A percentile compares a stretch with the other conserved stretches of the same genome.
Evolutionary conservation across 2,113 vertebrate species (phyloP).

Genomic region (Scophthalmus maximus): DNA sequence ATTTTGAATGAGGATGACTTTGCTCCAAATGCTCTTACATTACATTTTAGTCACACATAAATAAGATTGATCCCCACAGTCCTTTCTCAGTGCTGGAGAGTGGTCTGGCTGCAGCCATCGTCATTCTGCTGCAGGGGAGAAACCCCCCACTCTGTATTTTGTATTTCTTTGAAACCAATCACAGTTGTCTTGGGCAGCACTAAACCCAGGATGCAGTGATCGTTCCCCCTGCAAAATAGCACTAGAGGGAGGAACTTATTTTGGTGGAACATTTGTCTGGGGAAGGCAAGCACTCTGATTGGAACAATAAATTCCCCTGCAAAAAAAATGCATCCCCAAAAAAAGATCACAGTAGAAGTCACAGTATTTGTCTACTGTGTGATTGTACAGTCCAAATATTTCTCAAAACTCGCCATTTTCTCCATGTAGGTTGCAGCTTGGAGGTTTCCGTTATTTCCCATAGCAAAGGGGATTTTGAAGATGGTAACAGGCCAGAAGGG

Average conservation of each 20-base stretch:
- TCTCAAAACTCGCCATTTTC: background rate
- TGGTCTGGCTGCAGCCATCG: background rate
- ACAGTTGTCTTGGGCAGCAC: background rate
- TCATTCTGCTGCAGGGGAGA: background rate
- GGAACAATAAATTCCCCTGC: background rate
- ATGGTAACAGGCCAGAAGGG: background rate
- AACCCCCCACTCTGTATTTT: background rate
- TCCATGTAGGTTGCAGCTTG: background rate
- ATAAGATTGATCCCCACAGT: background rate
- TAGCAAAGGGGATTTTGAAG: background rate
- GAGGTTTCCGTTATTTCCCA: background rate
- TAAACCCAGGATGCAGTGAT: background rate
- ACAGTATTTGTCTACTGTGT: no score
- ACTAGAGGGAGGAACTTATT: background rate
- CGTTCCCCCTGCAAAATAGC: background rate
- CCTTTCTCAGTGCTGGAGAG: background rate
- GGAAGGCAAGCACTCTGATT: background rate
- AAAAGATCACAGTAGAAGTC: background rate
- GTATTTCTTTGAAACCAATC: background rate
- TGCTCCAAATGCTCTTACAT: background rate
- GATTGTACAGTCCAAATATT: background rate
- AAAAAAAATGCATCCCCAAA: no score
- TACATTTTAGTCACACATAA: background rate
- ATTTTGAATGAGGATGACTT: background rate
- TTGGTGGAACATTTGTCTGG: background rate